Base-by-base conservation (phyloP, 2,888 invertebrate species). In the Pocota personata region DNA sequence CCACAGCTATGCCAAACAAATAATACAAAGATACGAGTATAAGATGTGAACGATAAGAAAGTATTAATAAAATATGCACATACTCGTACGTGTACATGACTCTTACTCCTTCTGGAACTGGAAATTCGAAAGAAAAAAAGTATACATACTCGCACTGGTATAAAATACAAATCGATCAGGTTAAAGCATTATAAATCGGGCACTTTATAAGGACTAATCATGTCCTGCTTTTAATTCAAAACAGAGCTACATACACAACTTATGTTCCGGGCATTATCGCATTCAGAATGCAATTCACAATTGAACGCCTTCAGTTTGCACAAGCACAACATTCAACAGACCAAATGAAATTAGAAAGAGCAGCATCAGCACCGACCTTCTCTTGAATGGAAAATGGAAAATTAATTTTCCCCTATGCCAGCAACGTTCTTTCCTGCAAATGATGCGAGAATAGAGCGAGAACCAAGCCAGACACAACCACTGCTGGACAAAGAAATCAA, bases 341-440 rank as follows among this genome's bases (percentile, higher is more conserved):
- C 67, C 60, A 67, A 79, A 73, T 71, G 71, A 72, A 80, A 80
- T 79, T 58, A 60, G 30, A 72, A 83, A 78, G 76, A 60, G 58
- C 75, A 35, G 48, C 69, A 67, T 55, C 71, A 86, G 30, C 60
- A 14, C 43, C 71, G 35, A 43, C 80, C 48, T 67, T 64, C 35
- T 84, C 57, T 40, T 66, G 55, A 50, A 79, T 62, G 48, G 77
- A 69, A 69, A 77, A 78, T 62, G 55, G 80, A 77, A 82, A 86
- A 82, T 86, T 86, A 80, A 77, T 77, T 86, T 82, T 82, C 82
- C 67, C 62, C 76, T 40, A 80, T 77, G 66, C 76, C 55, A 86
- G 76, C 76, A 76, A 32, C 52, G 66, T 46, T 75, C 55, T 57
- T 75, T 48, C 43, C 40, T 62, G 55, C 60, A 72, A 82, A 77